A percentile compares a stretch with the other conserved stretches of the same genome.
Conservation (phyloP, 2,797 vertebrate genomes). For the Eulemur mongoz region DNA sequence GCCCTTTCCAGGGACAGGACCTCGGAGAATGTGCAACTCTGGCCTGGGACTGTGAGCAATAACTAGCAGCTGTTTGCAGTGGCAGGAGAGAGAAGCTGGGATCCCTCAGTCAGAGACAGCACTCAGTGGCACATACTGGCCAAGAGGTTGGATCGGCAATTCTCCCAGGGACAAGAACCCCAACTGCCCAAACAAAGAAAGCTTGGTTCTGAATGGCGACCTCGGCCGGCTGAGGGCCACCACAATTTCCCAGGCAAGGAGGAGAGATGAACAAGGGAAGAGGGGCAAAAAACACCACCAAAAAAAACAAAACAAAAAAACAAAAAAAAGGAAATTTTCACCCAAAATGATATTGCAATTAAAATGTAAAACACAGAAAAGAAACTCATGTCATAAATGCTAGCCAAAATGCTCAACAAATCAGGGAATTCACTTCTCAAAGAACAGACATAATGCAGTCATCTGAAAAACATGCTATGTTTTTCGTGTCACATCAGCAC, state of each 20-base stretch:
- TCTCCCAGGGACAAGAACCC: not conserved
- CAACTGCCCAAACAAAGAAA: not conserved
- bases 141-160: not conserved
- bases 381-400: not conserved
- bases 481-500: not conserved
- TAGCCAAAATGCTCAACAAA: not conserved
- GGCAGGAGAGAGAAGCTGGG: not conserved
- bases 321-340: not conserved
- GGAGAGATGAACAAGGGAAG: not conserved
- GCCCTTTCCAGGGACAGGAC: not conserved
- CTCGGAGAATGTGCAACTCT: not conserved
- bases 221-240: not conserved
- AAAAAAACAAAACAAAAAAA: too few species aligned
- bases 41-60: not conserved
- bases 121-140: fast-evolving
- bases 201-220: not conserved
- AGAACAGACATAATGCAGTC: not conserved
- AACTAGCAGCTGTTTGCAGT: not conserved
- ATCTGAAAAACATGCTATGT: not conserved
- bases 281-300: not conserved
- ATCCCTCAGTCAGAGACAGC: fast-evolving
- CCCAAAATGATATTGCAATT: not conserved
- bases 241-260: not conserved
- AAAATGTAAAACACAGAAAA: not conserved
- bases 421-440: not conserved